Conservation (phyloP, 2,113 vertebrate genomes). For the Setophaga coronata region DNA sequence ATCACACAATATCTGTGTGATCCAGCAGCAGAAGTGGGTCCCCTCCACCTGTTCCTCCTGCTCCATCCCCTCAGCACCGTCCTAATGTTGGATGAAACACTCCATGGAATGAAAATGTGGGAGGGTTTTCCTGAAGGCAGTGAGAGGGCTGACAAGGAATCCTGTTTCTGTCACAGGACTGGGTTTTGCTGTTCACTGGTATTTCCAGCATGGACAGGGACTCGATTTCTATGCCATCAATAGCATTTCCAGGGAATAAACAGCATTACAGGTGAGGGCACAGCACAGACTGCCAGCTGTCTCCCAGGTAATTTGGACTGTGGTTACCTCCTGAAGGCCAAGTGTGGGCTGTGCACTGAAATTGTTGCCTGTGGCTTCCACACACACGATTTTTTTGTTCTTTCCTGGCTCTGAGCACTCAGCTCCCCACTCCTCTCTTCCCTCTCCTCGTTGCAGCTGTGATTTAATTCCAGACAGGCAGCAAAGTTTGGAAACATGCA, state of each 20-base stretch:
- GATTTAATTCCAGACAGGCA: constrained; percentile 54
- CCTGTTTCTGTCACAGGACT: neutral
- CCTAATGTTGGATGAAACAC: neutral
- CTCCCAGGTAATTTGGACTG: neutral
- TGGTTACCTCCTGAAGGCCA: neutral
- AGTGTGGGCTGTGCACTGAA: neutral
- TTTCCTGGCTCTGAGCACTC: neutral
- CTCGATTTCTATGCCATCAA: neutral
- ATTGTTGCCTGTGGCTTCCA: neutral
- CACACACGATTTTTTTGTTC: neutral
- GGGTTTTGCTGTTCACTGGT: neutral
- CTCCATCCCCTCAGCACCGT: neutral
- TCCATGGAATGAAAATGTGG: accelerated
- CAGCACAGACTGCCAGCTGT: neutral
- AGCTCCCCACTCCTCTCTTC: neutral
- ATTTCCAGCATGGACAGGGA: neutral
- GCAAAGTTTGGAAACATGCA: constrained; percentile 56
- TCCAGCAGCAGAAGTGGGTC: neutral
- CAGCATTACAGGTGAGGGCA: neutral
- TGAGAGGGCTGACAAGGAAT: neutral
- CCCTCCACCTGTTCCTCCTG: neutral
- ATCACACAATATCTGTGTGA: accelerated
- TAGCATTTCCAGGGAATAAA: neutral
- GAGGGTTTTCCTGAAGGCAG: accelerated
- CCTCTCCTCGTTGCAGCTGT: neutral